Base-by-base conservation (phyloP, 1,140 invertebrate genomes). In the Euwallacea similis region DNA sequence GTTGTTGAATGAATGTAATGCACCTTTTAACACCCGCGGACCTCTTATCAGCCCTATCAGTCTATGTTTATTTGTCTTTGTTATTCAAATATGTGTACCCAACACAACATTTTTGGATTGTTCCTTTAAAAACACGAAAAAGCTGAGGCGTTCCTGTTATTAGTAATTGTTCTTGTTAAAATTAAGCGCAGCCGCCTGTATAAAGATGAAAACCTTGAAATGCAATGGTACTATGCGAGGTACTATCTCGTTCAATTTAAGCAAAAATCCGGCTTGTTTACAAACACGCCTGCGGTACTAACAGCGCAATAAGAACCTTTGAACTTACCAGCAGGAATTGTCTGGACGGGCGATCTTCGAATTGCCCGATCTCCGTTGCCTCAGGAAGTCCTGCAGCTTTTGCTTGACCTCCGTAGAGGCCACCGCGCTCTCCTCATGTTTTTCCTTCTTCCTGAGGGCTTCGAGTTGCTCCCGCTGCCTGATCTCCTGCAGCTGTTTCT, bases 401-500 rank as follows among this genome's bases (percentile, higher is more conserved):
- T 96, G 94, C 83, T 98, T 98, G 74, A 98, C 96, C 84, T 97
- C 95, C 10, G 93, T 91, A 66, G 95, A 97, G 53, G 96, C 95
- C 73, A 96, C 91, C 16, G 96, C 96, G 85, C 95, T 97, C 83
- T 96, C 93, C 83, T 96, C 93, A 80, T 96, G 91, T 80, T 94
- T 94, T 77, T 94, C 93, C 82, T 96, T 96, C 82, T 97, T 96
- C 75, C 93, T 90, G 61, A 96, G 84, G 15, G 91, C 89, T 76
- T 95, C 91, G 67, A 94, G 84, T 72, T 91, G 85, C 79, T 94
- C 92, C 62, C 93, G 87, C 79, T 96, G 91, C 76, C 88, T 83
- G 69, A 88, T 82, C 81, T 93, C 88, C 77, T 90, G 81, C 79
- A 90, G 82, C 77, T 89, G 93, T 83, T 81, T 88, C 82, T 86